phyloP scores from a whole-genome alignment of 2,113 vertebrate species.

The cat (Felis catus) region DNA sequence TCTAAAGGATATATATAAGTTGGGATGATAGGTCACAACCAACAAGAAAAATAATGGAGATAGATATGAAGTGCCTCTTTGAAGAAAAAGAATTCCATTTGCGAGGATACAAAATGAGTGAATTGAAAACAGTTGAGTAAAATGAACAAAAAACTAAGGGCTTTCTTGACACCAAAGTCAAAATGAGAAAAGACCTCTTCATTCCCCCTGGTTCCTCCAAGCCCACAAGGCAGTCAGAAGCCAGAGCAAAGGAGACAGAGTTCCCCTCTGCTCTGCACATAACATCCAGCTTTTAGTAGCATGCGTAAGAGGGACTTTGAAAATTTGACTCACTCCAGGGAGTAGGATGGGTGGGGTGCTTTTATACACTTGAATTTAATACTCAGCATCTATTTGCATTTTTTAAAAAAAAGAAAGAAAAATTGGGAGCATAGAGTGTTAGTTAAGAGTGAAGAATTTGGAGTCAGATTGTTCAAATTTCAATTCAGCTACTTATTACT shows the following conservation, averaged over 20 bases:
- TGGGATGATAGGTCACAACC: background rate
- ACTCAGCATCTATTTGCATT: background rate
- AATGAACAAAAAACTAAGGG: background rate
- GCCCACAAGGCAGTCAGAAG: no score
- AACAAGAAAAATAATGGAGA: background rate
- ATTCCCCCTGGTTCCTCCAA: background rate
- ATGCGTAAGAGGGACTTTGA: background rate
- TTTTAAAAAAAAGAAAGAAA: background rate
- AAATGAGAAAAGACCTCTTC: background rate
- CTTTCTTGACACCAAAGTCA: background rate
- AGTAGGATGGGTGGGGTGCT: background rate
- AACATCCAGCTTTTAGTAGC: background rate
- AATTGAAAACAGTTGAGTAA: background rate
- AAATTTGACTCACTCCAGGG: background rate
- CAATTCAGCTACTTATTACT: background rate
- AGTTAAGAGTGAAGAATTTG: background rate
- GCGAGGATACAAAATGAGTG: background rate
- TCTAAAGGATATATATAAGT: background rate
- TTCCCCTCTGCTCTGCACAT: background rate
- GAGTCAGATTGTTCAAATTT: background rate
- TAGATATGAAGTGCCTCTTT: background rate
- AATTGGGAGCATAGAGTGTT: background rate
- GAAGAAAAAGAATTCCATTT: background rate
- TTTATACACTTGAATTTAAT: background rate
- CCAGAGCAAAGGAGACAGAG: background rate